Evolutionary conservation across 2,888 invertebrate species (phyloP).

Genomic region (Gortyna flavago): DNA sequence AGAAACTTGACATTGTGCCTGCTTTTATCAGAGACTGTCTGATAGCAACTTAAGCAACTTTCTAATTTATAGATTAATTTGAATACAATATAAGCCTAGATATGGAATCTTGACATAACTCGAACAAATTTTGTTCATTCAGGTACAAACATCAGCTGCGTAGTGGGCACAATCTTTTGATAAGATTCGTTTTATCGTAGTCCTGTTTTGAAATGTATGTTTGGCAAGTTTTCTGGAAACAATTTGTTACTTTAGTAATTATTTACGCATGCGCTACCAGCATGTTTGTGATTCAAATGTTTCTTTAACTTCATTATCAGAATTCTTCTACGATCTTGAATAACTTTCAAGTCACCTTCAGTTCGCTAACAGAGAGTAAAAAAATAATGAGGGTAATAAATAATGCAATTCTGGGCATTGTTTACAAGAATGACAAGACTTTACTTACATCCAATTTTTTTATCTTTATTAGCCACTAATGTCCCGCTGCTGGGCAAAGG

Average conservation of each 20-base stretch:
- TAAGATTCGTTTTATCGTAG: conserved; percentile 22
- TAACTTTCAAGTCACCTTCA: neutral
- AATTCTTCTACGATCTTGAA: neutral
- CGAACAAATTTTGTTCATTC: conserved; percentile 19
- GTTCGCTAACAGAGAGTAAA: neutral
- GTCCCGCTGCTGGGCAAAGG: neutral
- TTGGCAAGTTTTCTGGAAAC: neutral
- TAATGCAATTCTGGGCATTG: neutral
- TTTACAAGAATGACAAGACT: neutral
- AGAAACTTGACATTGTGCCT: conserved; percentile 54
- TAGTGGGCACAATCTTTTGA: conserved; percentile 21
- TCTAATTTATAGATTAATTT: conserved; percentile 44
- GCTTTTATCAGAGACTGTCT: conserved; percentile 35
- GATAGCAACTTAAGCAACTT: conserved; percentile 37
- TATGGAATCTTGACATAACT: conserved; percentile 37
- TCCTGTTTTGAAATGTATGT: conserved; percentile 8
- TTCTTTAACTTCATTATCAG: neutral
- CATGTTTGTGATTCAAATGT: neutral
- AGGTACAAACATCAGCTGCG: conserved; percentile 10
- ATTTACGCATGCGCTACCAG: neutral
- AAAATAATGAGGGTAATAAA: neutral
- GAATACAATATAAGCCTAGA: conserved; percentile 35
- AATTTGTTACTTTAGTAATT: neutral
- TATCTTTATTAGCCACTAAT: neutral
- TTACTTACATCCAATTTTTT: neutral